These are phyloP conservation scores for Hymenochirus boettgeri DNA, from an alignment of 2,113 vertebrate genomes.

Conservation along the genomic window DNA sequence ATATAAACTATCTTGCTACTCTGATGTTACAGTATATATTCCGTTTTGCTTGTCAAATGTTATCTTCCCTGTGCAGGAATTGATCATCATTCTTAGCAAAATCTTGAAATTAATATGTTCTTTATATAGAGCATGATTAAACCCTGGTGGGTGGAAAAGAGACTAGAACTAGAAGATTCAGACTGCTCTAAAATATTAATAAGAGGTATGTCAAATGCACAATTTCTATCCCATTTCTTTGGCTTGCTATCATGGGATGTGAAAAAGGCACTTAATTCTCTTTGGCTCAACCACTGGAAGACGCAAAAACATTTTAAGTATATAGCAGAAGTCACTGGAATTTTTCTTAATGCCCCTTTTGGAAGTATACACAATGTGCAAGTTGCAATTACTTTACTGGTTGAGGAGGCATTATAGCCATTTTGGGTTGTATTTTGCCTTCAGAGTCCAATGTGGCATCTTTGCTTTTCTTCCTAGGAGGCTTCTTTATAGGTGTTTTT, in stretches of 20 bases:
- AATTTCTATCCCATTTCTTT: neutral
- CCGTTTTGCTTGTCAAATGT: neutral
- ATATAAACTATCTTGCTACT: neutral
- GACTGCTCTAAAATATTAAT: neutral
- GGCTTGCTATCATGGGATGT: slow-evolving; percentile 11
- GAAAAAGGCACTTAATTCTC: slow-evolving; percentile 5
- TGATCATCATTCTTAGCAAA: neutral
- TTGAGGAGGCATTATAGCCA: slow-evolving; percentile 71
- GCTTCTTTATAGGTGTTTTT: slow-evolving; percentile 93
- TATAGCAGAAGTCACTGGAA: slow-evolving; percentile 15
- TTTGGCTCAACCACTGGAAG: slow-evolving; percentile 32
- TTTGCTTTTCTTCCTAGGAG: slow-evolving; percentile 82
- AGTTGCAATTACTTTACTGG: slow-evolving; percentile 55
- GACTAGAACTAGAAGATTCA: slow-evolving; percentile 2
- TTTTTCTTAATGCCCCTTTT: slow-evolving; percentile 1
- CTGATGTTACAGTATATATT: neutral
- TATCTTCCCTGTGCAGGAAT: neutral
- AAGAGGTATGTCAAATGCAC: slow-evolving; percentile 1
- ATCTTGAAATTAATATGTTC: neutral
- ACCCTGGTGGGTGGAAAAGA: neutral
- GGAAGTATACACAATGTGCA: slow-evolving; percentile 11
- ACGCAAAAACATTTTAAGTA: slow-evolving; percentile 26
- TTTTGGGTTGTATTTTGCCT: slow-evolving; percentile 68
- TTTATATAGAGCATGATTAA: neutral
- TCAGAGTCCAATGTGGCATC: slow-evolving; percentile 73